Percentiles rank a stretch among this genome's conserved stretches.
phyloP scores from a whole-genome alignment of 2,888 invertebrate genomes.

The Emmelina monodactyla region DNA sequence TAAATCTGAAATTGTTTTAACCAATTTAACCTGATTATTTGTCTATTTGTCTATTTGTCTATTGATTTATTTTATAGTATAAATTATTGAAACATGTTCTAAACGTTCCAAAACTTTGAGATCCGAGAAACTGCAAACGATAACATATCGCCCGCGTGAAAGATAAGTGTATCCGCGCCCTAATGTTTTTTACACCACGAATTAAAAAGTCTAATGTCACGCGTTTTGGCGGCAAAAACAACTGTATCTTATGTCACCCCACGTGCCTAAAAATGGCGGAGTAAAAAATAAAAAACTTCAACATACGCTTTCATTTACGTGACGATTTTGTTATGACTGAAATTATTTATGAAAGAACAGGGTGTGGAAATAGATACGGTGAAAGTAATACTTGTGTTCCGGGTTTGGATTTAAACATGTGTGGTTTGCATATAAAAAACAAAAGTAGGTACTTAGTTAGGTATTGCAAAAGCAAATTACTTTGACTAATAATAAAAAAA shows the following conservation, averaged over 20 bases:
- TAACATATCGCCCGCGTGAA: conserved; percentile 55
- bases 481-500: no score
- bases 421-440: no score
- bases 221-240: conserved; percentile 18
- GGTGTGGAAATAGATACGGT: background rate
- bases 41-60: no score
- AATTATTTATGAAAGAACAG: conserved; percentile 36
- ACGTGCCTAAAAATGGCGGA: conserved; percentile 17
- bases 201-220: conserved; percentile 34
- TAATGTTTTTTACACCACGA: conserved; percentile 34
- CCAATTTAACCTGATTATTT: no score
- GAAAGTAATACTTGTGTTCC: background rate
- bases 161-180: conserved; percentile 48
- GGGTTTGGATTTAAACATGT: no score
- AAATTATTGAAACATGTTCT: no score
- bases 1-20: no score
- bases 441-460: no score
- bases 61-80: no score
- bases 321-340: conserved; percentile 61
- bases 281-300: background rate
- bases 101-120: conserved; percentile 28
- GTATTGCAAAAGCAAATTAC: no score
- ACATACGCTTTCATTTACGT: conserved; percentile 56
- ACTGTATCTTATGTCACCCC: conserved; percentile 31
- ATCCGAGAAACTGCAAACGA: conserved; percentile 26